Evolutionary conservation across 2,888 invertebrate species (phyloP).

Genomic region (Oligia fasciuncula): DNA sequence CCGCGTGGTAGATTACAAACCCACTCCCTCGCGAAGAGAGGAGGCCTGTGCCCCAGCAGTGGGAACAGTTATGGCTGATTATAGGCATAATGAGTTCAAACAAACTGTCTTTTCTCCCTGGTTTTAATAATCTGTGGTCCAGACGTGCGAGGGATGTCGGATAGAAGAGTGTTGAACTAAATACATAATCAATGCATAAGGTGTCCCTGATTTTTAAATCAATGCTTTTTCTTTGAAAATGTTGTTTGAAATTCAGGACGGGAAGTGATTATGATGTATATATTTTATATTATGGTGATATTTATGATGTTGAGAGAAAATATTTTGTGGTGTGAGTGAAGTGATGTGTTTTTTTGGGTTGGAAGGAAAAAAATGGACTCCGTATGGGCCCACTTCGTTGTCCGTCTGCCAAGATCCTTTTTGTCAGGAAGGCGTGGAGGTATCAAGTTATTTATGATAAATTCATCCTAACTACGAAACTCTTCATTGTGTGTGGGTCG

Average conservation of each 20-base stretch:
- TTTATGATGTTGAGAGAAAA: slow-evolving; percentile 1
- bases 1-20: no score
- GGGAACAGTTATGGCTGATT: no score
- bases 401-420: no score
- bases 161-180: slow-evolving; percentile 44
- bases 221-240: slow-evolving; percentile 19
- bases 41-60: no score
- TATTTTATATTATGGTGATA: no score
- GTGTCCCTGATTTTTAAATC: slow-evolving; percentile 45
- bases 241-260: slow-evolving; percentile 30
- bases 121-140: slow-evolving; percentile 30
- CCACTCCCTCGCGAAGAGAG: no score
- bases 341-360: background rate
- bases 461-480: no score
- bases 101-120: background rate
- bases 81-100: background rate
- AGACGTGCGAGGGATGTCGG: slow-evolving; percentile 17
- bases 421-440: no score
- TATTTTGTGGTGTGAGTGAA: background rate
- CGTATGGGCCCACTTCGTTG: no score
- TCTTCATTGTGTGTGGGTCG: no score
- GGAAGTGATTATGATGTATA: slow-evolving; percentile 6
- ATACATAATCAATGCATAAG: slow-evolving; percentile 56
- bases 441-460: no score
- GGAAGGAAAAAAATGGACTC: no score